These are phyloP conservation scores for Hyphantria cunea DNA, from an alignment of 1,140 invertebrate species.

Conservation along the genomic window DNA sequence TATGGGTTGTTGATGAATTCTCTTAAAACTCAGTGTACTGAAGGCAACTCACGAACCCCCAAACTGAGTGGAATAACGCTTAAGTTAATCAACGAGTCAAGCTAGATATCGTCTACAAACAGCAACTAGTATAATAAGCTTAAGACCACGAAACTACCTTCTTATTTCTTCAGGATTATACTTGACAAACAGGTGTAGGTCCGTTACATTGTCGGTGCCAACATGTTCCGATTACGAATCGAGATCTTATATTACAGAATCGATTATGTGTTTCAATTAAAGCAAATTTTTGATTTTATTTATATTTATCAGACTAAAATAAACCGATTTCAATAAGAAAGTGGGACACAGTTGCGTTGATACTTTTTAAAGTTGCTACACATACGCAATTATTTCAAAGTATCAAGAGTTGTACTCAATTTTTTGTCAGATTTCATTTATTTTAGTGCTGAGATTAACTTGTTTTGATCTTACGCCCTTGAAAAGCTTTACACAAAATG, in stretches of 20 bases:
- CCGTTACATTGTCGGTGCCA: slow-evolving; percentile 40
- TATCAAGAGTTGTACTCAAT: neutral
- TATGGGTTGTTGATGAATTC: too few species aligned
- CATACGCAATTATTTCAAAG: too few species aligned
- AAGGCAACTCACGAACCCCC: too few species aligned
- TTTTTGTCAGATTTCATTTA: neutral
- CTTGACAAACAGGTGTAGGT: slow-evolving; percentile 41
- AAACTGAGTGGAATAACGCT: too few species aligned
- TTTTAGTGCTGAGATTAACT: neutral
- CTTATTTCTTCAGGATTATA: slow-evolving; percentile 28
- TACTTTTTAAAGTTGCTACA: too few species aligned
- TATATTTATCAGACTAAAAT: too few species aligned
- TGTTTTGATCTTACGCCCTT: too few species aligned
- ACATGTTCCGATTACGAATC: slow-evolving; percentile 42
- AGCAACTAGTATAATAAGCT: too few species aligned
- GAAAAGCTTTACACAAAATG: too few species aligned
- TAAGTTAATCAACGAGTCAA: too few species aligned
- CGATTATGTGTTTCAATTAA: slow-evolving; percentile 33
- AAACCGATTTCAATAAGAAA: neutral
- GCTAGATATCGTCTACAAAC: too few species aligned
- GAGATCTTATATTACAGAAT: slow-evolving; percentile 35
- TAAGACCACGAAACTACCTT: neutral
- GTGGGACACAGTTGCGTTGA: neutral
- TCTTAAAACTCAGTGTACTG: too few species aligned
- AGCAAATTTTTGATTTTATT: neutral